These are phyloP conservation scores for Cartodere bifasciata DNA, from an alignment of 2,888 invertebrate species.

Conservation along the genomic window DNA sequence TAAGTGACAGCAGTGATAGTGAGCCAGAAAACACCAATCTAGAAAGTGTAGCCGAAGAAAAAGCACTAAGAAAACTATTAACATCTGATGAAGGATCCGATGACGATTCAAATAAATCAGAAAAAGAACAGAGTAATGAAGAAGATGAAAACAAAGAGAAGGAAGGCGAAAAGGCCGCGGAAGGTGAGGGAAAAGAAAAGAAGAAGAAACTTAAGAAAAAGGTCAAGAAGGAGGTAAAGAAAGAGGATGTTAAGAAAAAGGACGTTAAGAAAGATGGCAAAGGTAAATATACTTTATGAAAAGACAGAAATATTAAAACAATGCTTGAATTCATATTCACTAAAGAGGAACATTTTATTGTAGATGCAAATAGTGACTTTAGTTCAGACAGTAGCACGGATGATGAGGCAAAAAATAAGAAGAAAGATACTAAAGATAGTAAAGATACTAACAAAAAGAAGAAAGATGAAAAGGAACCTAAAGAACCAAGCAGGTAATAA, in stretches of 20 bases:
- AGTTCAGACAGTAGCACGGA: constrained; percentile 58
- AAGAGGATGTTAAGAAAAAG: constrained; percentile 33
- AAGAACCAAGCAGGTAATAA: constrained; percentile 30
- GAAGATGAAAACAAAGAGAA: constrained; percentile 60
- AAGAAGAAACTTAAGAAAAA: constrained; percentile 49
- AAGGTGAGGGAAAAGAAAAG: constrained; percentile 44
- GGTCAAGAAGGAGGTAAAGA: constrained; percentile 46
- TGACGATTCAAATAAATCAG: constrained; percentile 68
- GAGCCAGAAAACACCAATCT: constrained; percentile 68
- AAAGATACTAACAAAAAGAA: constrained; percentile 37
- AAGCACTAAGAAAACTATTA: constrained; percentile 60
- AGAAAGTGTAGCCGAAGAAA: constrained; percentile 62
- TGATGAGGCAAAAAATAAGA: constrained; percentile 54
- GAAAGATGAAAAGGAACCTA: constrained; percentile 35
- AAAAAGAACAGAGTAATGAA: constrained; percentile 51
- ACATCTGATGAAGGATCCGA: constrained; percentile 82
- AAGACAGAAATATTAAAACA: too few relatives aligned
- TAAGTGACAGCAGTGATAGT: constrained; percentile 65
- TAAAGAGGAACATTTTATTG: constrained; percentile 21
- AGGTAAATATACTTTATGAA: too few relatives aligned
- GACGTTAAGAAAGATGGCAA: constrained; percentile 14
- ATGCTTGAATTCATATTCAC: too few relatives aligned
- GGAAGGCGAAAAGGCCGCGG: constrained; percentile 47
- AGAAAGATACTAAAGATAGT: constrained; percentile 32
- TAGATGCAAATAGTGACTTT: constrained; percentile 56